phyloP scores from a whole-genome alignment of 2,797 vertebrate genomes.

The Oryzias dopingdopingensis region DNA sequence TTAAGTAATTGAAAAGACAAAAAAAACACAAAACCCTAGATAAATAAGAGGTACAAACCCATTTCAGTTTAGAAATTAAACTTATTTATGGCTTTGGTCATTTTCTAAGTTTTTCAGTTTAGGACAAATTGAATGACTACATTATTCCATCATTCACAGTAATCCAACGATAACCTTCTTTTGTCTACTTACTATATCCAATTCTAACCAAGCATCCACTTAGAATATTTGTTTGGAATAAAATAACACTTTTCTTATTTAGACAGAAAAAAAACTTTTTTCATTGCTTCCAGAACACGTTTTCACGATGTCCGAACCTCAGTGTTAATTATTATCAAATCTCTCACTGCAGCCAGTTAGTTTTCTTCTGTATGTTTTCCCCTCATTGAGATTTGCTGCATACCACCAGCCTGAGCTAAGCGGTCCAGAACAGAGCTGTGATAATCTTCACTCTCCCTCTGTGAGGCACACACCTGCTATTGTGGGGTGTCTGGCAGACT shows the following conservation, averaged over 20 bases:
- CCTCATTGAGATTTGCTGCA: conserved; percentile 30
- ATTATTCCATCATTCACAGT: conserved; percentile 31
- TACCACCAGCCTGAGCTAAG: conserved; percentile 56
- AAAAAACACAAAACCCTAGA: too few species aligned
- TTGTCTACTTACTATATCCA: conserved; percentile 47
- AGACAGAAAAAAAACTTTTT: neutral
- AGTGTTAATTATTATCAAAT: conserved; percentile 6
- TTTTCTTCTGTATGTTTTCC: conserved; percentile 1
- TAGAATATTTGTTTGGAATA: too few species aligned
- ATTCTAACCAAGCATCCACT: conserved; percentile 18
- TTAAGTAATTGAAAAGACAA: neutral
- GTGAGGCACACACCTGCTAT: conserved; percentile 24
- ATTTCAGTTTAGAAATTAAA: too few species aligned
- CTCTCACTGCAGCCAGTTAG: conserved; percentile 7
- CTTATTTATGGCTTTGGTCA: neutral
- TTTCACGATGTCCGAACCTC: conserved; percentile 22
- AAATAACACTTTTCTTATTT: neutral
- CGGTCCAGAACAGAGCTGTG: conserved; percentile 27
- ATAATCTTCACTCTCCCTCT: conserved; percentile 46
- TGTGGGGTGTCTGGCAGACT: conserved; percentile 11
- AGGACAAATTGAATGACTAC: conserved; percentile 18
- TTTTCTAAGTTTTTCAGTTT: too few species aligned
- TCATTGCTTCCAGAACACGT: conserved; percentile 4
- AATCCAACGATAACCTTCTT: conserved; percentile 21
- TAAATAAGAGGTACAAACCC: too few species aligned